These are phyloP conservation scores for Brienomyrus longianalis DNA, from an alignment of 2,113 vertebrate genomes.

Conservation along the genomic window DNA sequence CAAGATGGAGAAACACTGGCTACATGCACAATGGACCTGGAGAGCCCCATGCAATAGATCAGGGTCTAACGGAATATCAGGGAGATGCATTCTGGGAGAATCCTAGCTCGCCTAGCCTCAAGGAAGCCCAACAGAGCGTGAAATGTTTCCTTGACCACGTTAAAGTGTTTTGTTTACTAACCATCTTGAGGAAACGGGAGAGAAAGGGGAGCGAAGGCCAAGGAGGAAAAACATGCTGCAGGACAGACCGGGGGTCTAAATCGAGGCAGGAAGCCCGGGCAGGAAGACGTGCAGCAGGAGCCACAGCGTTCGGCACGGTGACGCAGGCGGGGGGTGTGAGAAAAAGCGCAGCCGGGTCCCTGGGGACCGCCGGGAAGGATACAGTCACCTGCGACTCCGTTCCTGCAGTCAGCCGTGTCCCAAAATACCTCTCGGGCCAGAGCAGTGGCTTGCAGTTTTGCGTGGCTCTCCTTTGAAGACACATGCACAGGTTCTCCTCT, in stretches of 20 bases:
- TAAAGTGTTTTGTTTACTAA: constrained; percentile 29
- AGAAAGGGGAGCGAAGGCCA: neutral
- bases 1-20: neutral
- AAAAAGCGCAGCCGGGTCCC: neutral
- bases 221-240: neutral
- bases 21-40: neutral
- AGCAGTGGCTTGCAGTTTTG: neutral
- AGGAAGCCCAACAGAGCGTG: neutral
- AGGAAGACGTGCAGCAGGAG: neutral
- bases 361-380: neutral
- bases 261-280: constrained; percentile 5
- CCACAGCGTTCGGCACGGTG: neutral
- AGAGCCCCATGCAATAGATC: neutral
- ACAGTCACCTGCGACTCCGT: neutral
- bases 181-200: neutral
- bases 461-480: neutral
- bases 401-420: neutral
- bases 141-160: constrained; percentile 20
- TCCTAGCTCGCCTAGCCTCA: neutral
- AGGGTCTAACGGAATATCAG: neutral
- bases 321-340: constrained; percentile 25
- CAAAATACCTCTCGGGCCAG: neutral
- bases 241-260: neutral
- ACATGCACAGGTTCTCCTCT: neutral
- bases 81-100: neutral